phyloP scores from a whole-genome alignment of 1,140 invertebrate species.

The Anoplolepis gracilipes region DNA sequence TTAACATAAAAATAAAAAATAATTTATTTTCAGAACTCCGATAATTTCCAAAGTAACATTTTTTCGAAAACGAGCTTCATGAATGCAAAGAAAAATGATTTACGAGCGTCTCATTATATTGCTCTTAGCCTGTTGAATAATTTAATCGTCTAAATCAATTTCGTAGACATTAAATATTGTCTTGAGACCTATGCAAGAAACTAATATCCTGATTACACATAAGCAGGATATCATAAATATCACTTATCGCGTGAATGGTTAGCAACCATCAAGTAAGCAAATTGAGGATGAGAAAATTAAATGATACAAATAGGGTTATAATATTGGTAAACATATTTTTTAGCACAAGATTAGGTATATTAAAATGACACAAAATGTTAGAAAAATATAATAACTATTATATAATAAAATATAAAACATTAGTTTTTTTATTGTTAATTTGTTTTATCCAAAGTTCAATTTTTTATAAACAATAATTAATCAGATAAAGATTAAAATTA shows the following conservation, averaged over 20 bases:
- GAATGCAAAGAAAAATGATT: constrained; percentile 49
- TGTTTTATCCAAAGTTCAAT: not conserved
- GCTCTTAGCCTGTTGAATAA: constrained; percentile 45
- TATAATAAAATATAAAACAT: not conserved
- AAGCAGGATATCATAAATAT: constrained; percentile 78
- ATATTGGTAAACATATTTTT: constrained; percentile 16
- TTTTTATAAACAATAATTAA: not conserved
- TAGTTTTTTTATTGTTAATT: not conserved
- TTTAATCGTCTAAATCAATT: constrained; percentile 44
- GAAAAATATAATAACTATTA: not conserved
- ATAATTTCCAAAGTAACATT: constrained; percentile 19
- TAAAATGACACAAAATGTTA: not conserved
- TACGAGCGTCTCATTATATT: constrained; percentile 50
- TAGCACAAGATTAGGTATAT: not conserved
- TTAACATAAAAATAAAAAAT: not conserved
- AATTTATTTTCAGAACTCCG: constrained; percentile 23
- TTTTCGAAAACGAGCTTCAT: constrained; percentile 23
- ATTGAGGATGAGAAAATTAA: constrained; percentile 76
- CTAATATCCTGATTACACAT: constrained; percentile 72
- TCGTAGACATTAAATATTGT: not conserved
- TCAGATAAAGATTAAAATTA: not conserved
- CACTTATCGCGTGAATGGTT: constrained; percentile 77
- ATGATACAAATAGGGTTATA: not conserved
- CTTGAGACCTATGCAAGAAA: constrained; percentile 49
- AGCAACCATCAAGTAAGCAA: constrained; percentile 68